These are phyloP conservation scores for Patagioenas fasciata DNA, from an alignment of 2,113 vertebrate species.

Conservation along the genomic window DNA sequence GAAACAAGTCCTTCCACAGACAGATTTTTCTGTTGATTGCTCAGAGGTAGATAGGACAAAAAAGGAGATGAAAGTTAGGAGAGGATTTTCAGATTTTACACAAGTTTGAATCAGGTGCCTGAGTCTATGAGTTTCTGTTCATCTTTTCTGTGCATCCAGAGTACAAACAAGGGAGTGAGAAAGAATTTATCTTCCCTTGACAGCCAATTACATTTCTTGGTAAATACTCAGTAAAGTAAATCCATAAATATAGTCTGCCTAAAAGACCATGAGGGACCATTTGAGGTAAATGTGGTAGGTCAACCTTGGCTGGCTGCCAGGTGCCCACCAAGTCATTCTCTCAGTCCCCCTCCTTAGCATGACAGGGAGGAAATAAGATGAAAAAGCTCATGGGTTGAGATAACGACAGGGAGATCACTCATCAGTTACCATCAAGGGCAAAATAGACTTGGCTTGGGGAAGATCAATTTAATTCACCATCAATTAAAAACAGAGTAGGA, in stretches of 20 bases:
- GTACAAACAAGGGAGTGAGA: neutral
- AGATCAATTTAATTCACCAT: neutral
- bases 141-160: neutral
- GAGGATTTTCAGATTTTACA: neutral
- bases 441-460: neutral
- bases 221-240: neutral
- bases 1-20: neutral
- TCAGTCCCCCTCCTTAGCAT: neutral
- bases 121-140: neutral
- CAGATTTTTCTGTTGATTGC: neutral
- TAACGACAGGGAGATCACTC: neutral
- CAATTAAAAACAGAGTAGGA: neutral
- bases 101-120: neutral
- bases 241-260: neutral
- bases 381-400: neutral
- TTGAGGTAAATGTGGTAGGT: neutral
- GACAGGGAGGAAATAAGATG: neutral
- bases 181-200: neutral
- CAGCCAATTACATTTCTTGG: neutral
- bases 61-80: neutral
- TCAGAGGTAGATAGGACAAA: neutral
- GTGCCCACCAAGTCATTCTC: neutral
- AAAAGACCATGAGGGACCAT: neutral
- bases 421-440: rapidly evolving
- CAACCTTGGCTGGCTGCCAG: neutral